Evolutionary conservation across 2,797 vertebrate species (phyloP), one percentile per base, ranked within the genome.

Genomic region (Trachurus trachurus): DNA sequence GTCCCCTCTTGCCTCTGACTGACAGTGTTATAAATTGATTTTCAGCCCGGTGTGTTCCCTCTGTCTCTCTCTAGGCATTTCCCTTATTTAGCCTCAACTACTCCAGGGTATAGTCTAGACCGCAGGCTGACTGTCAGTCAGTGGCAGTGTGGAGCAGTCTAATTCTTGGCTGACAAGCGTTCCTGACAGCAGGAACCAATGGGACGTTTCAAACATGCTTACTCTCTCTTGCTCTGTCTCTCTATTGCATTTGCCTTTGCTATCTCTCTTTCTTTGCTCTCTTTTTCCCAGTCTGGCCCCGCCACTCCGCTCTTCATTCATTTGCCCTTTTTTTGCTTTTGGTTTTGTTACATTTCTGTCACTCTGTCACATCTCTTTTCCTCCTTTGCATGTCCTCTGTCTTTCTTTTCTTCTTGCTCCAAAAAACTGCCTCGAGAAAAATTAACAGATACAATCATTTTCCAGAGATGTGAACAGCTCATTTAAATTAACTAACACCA

Each of bases 21-120:
- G 93, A 93, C 93, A 93, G 87, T 74, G 86, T 82, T 90, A 91
- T 89, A 92, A 92, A 94, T 93, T 92, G 93, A 94, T 94, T 94
- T 92, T 87, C 90, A 91, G 91, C 87, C 90, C 65, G 54, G 87
- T 93, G 90, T 90, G 90, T 92, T 91, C 85, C 88, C 85, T 84
- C 83, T 88, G 84, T 89, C 89, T 91, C 83, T 91, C 91, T 92
- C 90, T 74, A 90, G 90, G 84, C 88, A 91, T 92, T 91, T 93
- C 89, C 91, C 88, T 92, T 89, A 91, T 93, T 93, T 92, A 93
- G 91, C 87, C 76, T 83, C 68, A 70, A 81, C 90, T 84, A 92
- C 91, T 92, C 92, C 91, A 88, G 92, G 92, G 92, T 92, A 88
- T 93, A 93, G 91, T 92, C 92, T 88, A 86, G 89, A 93, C 93